Percentiles rank a stretch among this genome's conserved stretches.
Conservation (phyloP, 2,797 vertebrate species). For the Sebastes glaucus region DNA sequence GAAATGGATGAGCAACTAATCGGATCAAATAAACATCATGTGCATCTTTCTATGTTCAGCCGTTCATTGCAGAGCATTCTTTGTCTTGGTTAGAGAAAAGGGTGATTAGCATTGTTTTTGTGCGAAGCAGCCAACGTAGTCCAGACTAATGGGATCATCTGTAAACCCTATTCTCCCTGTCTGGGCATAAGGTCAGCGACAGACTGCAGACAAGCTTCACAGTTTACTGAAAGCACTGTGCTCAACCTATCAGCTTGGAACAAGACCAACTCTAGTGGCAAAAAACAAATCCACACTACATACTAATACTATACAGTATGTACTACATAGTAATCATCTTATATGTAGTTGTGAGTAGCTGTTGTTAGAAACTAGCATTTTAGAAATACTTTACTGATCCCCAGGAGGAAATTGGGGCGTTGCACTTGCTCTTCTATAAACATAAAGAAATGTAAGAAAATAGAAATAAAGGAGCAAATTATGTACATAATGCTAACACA, state of each 20-base stretch:
- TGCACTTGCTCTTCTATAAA: accelerated
- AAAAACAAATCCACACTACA: neutral
- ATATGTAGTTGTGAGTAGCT: neutral
- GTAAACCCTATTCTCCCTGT: constrained; percentile 42
- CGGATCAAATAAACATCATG: constrained; percentile 56
- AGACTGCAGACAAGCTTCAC: neutral
- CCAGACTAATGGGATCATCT: constrained; percentile 65
- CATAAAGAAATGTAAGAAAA: no score
- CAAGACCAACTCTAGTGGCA: neutral
- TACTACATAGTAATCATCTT: neutral
- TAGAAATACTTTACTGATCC: no score
- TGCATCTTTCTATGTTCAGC: neutral
- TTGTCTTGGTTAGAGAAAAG: neutral
- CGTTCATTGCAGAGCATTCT: neutral
- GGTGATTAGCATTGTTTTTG: constrained; percentile 14
- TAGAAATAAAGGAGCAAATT: no score
- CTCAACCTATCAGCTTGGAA: neutral
- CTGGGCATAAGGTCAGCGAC: constrained; percentile 45
- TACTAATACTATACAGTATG: neutral
- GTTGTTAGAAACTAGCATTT: neutral
- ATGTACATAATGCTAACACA: neutral
- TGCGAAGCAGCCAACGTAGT: constrained; percentile 8
- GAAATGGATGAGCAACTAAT: constrained; percentile 31
- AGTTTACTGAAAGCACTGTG: neutral
- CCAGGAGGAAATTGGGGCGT: no score